Conservation (phyloP, 2,797 vertebrate species). For the Crenuchus spilurus region DNA sequence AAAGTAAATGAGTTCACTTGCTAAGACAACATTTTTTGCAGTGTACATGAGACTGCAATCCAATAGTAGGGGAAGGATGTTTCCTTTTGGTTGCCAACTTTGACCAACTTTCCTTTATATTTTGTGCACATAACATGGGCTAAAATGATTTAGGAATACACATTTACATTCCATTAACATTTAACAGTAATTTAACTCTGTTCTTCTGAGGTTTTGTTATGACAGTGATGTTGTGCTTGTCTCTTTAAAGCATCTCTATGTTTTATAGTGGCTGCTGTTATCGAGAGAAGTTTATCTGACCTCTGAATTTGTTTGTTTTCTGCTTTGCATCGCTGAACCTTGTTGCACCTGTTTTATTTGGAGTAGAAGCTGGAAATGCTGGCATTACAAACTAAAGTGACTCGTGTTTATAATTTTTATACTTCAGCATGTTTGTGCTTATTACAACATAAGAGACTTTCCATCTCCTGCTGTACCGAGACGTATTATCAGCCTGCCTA, state of each 20-base stretch:
- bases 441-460: not conserved
- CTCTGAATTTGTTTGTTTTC: slow-evolving; percentile 5
- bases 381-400: not conserved
- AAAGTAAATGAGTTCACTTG: no score
- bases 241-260: slow-evolving; percentile 31
- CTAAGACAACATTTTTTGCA: no score
- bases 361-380: not conserved
- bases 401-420: not conserved
- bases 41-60: no score
- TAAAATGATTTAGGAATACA: no score
- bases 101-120: no score
- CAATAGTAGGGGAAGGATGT: no score
- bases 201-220: slow-evolving; percentile 36
- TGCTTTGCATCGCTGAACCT: slow-evolving; percentile 18
- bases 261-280: not conserved
- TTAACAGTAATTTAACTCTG: no score
- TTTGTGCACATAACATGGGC: no score
- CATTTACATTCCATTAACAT: no score
- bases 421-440: not conserved
- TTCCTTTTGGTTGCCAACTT: no score
- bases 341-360: not conserved
- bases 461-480: not conserved
- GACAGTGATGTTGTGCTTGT: slow-evolving; percentile 35
- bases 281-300: not conserved
- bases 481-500: no score